phyloP scores from a whole-genome alignment of 1,140 invertebrate species.

The Drosophila grimshawi region DNA sequence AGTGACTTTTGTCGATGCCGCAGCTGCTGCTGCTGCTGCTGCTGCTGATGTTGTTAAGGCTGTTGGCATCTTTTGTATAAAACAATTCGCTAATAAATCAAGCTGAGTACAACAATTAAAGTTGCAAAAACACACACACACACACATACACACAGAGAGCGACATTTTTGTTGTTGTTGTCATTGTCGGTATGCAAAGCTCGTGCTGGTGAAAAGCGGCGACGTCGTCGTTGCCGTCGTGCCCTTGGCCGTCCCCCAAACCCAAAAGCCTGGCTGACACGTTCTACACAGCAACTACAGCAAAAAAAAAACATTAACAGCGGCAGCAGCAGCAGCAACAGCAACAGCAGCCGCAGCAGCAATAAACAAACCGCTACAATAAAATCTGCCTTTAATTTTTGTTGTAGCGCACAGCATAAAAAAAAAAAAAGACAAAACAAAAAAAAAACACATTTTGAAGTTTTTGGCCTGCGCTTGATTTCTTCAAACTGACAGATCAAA shows the following conservation, averaged over 20 bases:
- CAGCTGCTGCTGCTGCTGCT: conserved; percentile 25
- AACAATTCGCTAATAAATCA: conserved; percentile 83
- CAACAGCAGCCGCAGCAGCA: conserved; percentile 31
- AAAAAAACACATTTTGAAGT: conserved; percentile 69
- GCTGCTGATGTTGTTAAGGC: conserved; percentile 32
- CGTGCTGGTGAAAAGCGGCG: conserved; percentile 57
- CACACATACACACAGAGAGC: conserved; percentile 52
- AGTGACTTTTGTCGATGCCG: not conserved
- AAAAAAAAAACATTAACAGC: not conserved
- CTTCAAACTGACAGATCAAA: conserved; percentile 84
- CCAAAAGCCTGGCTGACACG: conserved; percentile 72
- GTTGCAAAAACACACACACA: conserved; percentile 74
- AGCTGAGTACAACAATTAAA: conserved; percentile 82
- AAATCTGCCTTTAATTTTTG: conserved; percentile 55
- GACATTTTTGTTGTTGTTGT: conserved; percentile 57
- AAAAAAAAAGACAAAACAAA: conserved; percentile 19
- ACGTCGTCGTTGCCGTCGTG: conserved; percentile 43
- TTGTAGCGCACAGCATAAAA: conserved; percentile 13
- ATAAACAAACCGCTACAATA: conserved; percentile 54
- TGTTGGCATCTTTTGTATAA: conserved; percentile 69
- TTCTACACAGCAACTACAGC: conserved; percentile 67
- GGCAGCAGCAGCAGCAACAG: conserved; percentile 11
- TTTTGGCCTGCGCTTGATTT: conserved; percentile 82
- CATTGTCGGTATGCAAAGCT: conserved; percentile 61
- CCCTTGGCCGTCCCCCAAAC: conserved; percentile 71